Base-by-base conservation (phyloP, 1,140 invertebrate species). In the Microvelia longipes region DNA sequence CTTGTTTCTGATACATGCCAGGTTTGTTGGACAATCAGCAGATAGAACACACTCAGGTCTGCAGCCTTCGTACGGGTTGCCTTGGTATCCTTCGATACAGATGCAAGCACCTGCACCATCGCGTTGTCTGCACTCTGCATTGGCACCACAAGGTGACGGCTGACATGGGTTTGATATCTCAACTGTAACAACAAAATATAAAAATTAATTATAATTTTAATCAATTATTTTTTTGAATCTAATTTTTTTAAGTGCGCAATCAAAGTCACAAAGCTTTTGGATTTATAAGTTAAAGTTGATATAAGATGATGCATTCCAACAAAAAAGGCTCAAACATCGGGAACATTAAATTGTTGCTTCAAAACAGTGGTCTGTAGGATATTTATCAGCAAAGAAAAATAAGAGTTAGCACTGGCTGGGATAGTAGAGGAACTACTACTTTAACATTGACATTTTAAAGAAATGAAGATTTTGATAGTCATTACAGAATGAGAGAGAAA, bases 11-110 rank as follows among this genome's bases (percentile, higher is more conserved):
- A 87, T 83, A 74, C 88, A 90, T 24, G 87, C 86, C 73, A 81
- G 84, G 75, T 88, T 86, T 24, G 86, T 82, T 11, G 86, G 74
- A 77, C 88, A 91, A 75, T 90, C 88, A 1, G 84, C 85, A 75
- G 89, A 87, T 0, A 86, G 76, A 1, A 83, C 78, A 78, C 90
- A 92, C 78, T 91, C 88, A 28, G 90, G 90, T 75, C 86, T 80
- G 77, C 88, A 90, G 24, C 87, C 86, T 75, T 88, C 83, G 82
- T 78, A 90, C 1, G 89, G 90, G 81, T 91, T 90, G 62, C 90
- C 90, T 73, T 86, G 84, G 75, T 89, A 90, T 29, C 87, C 85
- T 0, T 84, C 80, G 15, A 86, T 77, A 77, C 90, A 92, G 65
- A 84, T 81, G 76, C 90, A 92, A 30, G 86, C 82, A 24, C 85